A percentile compares a stretch with the other conserved stretches of the same genome.
Evolutionary conservation across 2,888 invertebrate species (phyloP).

Genomic region (Eurytoma adleriae): DNA sequence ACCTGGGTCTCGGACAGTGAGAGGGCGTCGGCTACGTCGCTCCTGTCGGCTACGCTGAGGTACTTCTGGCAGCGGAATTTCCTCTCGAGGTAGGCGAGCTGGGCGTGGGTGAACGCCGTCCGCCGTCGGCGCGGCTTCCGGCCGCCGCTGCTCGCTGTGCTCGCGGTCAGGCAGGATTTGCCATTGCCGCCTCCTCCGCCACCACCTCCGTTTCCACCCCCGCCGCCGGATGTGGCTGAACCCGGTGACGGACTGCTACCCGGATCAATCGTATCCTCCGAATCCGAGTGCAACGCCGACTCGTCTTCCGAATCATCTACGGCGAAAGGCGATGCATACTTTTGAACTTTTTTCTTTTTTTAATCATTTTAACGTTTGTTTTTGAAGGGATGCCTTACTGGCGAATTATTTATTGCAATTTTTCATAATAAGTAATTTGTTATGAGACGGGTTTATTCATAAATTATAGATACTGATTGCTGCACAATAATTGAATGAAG

Average conservation of each 20-base stretch:
- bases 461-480: no score
- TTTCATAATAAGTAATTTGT: no score
- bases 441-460: no score
- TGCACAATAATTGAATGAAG: no score
- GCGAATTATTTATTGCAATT: no score
- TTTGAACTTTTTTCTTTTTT: no score
- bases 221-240: slow-evolving; percentile 77
- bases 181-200: slow-evolving; percentile 31
- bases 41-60: slow-evolving; percentile 93
- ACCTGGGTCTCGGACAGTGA: slow-evolving; percentile 95
- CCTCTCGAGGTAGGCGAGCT: slow-evolving; percentile 92
- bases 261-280: slow-evolving; percentile 74
- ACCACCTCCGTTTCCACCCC: slow-evolving; percentile 14
- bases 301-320: slow-evolving; percentile 74
- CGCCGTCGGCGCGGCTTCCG: slow-evolving; percentile 90
- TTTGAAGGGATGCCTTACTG: no score
- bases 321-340: no score
- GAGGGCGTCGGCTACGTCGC: slow-evolving; percentile 93
- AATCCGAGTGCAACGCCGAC: slow-evolving; percentile 73
- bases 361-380: no score
- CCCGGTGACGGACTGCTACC: slow-evolving; percentile 74
- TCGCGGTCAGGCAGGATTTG: slow-evolving; percentile 65
- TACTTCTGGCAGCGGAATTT: slow-evolving; percentile 97
- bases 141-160: slow-evolving; percentile 75
- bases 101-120: slow-evolving; percentile 96